Evolutionary conservation across 1,140 invertebrate genomes (phyloP).

Genomic region (Triops longicaudatus): DNA sequence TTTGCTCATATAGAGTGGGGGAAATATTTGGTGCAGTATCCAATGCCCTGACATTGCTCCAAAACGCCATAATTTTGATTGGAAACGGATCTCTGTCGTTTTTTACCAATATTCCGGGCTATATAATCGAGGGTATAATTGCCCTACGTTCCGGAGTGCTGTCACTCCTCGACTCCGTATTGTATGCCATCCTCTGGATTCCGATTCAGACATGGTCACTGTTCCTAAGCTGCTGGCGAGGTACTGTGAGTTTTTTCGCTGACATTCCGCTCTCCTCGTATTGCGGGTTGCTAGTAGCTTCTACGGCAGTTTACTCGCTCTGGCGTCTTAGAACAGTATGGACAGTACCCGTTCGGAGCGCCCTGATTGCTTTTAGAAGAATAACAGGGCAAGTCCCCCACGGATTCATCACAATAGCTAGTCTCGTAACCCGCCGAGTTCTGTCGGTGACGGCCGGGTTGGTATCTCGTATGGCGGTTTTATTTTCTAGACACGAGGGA

Average conservation of each 20-base stretch:
- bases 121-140: neutral
- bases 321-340: neutral
- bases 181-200: neutral
- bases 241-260: neutral
- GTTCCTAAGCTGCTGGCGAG: neutral
- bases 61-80: neutral
- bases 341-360: neutral
- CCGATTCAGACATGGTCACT: neutral
- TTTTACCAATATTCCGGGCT: neutral
- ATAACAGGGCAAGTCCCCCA: neutral
- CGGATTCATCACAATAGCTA: neutral
- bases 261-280: neutral
- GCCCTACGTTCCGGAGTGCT: neutral
- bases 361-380: neutral
- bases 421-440: neutral
- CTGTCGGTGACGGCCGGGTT: neutral
- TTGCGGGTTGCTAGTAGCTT: neutral
- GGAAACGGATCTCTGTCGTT: slow-evolving; percentile 2
- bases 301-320: neutral
- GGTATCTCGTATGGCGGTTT: neutral
- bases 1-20: neutral
- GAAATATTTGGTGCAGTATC: neutral
- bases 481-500: neutral
- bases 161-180: neutral
- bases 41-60: neutral